Evolutionary conservation across 2,113 vertebrate genomes (phyloP).

Genomic region (Triplophysa siluroides): DNA sequence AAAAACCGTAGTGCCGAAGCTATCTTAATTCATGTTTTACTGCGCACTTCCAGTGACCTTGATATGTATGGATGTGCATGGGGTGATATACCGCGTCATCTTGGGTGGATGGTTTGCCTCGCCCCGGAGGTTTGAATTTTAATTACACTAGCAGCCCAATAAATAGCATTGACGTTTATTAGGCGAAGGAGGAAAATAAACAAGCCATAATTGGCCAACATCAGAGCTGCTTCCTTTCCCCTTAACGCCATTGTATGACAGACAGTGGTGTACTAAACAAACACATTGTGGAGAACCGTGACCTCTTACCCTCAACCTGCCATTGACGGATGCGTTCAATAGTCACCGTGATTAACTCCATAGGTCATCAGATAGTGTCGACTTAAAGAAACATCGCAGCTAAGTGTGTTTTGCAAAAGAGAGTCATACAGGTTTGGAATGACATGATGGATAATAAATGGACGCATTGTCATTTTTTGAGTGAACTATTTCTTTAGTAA

Average conservation of each 20-base stretch:
- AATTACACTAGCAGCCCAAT: constrained; percentile 52
- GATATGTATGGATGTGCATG: not conserved
- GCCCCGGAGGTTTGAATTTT: constrained; percentile 40
- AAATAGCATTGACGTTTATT: constrained; percentile 44
- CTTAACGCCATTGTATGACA: constrained; percentile 11
- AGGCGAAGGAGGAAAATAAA: constrained; percentile 50
- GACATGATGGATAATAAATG: no score
- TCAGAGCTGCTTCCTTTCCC: constrained; percentile 15
- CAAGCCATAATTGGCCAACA: constrained; percentile 48
- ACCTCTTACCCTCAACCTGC: constrained; percentile 18
- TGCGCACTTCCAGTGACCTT: constrained; percentile 37
- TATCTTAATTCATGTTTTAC: constrained; percentile 35
- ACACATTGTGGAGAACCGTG: constrained; percentile 25
- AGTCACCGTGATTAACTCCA: constrained; percentile 7
- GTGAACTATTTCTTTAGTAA: no score
- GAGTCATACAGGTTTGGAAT: no score
- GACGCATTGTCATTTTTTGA: no score
- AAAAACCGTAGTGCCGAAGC: not conserved
- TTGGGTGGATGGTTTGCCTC: constrained; percentile 11
- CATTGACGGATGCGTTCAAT: constrained; percentile 26
- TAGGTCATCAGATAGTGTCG: constrained; percentile 32
- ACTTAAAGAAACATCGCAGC: constrained; percentile 2
- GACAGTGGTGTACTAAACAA: constrained; percentile 22
- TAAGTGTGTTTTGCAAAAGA: no score
- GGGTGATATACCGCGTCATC: constrained; percentile 12